These are phyloP conservation scores for Hypomecis atomaria DNA, from an alignment of 2,888 invertebrate genomes.

Conservation along the genomic window DNA sequence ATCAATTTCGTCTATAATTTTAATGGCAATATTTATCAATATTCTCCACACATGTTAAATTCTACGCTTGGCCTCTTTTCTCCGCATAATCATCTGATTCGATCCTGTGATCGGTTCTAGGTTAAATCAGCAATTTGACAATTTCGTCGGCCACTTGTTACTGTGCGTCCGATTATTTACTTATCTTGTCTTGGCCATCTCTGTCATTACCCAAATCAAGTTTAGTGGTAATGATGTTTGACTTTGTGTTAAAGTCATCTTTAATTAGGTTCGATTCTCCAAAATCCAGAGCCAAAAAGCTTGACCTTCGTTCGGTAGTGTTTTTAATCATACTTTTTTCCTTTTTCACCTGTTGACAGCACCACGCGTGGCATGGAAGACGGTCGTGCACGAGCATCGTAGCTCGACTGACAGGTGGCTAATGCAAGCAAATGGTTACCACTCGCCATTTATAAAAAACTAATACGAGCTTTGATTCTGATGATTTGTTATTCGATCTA, in stretches of 20 bases:
- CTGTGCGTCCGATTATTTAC: not conserved
- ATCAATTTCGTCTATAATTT: not conserved
- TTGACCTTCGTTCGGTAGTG: slow-evolving; percentile 9
- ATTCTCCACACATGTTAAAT: too few relatives aligned
- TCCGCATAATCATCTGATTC: not conserved
- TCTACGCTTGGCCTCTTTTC: too few relatives aligned
- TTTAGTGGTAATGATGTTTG: not conserved
- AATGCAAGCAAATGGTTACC: slow-evolving; percentile 66
- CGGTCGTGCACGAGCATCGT: slow-evolving; percentile 63
- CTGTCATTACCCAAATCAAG: not conserved
- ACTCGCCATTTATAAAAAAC: slow-evolving; percentile 40
- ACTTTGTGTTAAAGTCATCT: not conserved
- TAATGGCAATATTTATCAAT: not conserved
- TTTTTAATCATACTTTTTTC: slow-evolving; percentile 39
- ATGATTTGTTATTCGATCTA: slow-evolving; percentile 28
- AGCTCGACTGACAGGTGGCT: slow-evolving; percentile 64
- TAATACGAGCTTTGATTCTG: slow-evolving; percentile 22
- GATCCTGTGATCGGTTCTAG: not conserved
- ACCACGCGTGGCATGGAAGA: slow-evolving; percentile 30
- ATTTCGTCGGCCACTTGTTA: not conserved
- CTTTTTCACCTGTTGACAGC: slow-evolving; percentile 64
- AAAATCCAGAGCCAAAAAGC: not conserved
- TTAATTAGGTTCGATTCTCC: not conserved
- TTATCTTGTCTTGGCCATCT: not conserved
- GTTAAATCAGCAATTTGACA: not conserved